These are phyloP conservation scores for Vulpes lagopus DNA, from an alignment of 2,113 vertebrate genomes.

Conservation along the genomic window DNA sequence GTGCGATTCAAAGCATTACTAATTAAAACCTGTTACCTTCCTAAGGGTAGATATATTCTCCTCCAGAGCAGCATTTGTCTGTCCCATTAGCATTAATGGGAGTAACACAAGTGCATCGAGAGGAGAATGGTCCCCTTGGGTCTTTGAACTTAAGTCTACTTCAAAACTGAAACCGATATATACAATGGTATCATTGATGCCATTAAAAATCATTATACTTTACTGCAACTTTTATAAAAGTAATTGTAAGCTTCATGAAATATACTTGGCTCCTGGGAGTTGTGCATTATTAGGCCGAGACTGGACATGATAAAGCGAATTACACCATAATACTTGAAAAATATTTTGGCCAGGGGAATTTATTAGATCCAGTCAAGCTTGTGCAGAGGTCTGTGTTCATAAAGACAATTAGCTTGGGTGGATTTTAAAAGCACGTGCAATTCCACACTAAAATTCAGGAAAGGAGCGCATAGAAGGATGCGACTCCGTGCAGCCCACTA, in stretches of 20 bases:
- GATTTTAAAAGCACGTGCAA: constrained; percentile 49
- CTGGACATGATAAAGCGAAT: constrained; percentile 72
- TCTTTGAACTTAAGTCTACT: constrained; percentile 81
- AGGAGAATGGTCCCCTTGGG: constrained; percentile 78
- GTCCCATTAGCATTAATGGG: constrained; percentile 65
- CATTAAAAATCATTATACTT: constrained; percentile 82
- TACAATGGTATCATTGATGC: constrained; percentile 74
- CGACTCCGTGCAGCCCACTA: background rate
- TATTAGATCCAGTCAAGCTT: constrained; percentile 63
- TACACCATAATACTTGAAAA: constrained; percentile 75
- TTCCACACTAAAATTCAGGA: constrained; percentile 41
- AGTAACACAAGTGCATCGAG: constrained; percentile 72
- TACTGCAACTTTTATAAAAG: constrained; percentile 80
- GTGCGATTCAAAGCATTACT: constrained; percentile 65
- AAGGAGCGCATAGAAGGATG: constrained; percentile 44
- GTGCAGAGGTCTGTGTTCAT: constrained; percentile 64
- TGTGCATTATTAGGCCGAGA: constrained; percentile 59
- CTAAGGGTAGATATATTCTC: constrained; percentile 71
- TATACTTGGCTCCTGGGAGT: constrained; percentile 66
- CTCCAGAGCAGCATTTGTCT: constrained; percentile 76
- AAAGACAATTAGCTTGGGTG: constrained; percentile 51
- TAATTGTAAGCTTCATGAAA: constrained; percentile 73
- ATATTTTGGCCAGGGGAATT: constrained; percentile 70
- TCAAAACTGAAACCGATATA: constrained; percentile 80
- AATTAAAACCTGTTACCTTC: constrained; percentile 79